Conservation (phyloP, 2,888 invertebrate genomes). For the Hesperia comma region DNA sequence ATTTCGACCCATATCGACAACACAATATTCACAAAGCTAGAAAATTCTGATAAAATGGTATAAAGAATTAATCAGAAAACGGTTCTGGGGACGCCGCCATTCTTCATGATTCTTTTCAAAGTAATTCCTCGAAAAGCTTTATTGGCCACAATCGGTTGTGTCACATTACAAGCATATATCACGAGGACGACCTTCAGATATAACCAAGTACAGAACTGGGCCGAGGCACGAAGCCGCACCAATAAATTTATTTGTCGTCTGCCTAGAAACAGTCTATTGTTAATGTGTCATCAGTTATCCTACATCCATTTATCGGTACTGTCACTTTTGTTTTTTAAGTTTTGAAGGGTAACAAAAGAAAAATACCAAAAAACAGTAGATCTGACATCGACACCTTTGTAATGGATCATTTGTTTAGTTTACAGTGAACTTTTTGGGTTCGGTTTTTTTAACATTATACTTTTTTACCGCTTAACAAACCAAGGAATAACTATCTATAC, state of each 20-base stretch:
- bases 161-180: background rate
- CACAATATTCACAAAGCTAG: background rate
- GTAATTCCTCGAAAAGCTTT: background rate
- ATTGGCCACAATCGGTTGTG: background rate
- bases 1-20: too few relatives aligned
- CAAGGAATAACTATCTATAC: too few relatives aligned
- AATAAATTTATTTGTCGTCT: slow-evolving; percentile 12
- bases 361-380: too few relatives aligned
- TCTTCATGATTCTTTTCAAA: background rate
- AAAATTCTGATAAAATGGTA: background rate
- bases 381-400: too few relatives aligned
- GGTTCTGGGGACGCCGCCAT: background rate
- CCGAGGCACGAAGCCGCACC: slow-evolving; percentile 1
- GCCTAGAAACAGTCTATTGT: slow-evolving; percentile 2
- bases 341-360: background rate
- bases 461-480: too few relatives aligned
- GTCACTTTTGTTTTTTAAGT: background rate
- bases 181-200: background rate
- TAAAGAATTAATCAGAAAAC: background rate
- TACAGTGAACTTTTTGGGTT: too few relatives aligned
- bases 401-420: too few relatives aligned
- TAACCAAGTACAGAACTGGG: slow-evolving; percentile 8
- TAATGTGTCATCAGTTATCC: slow-evolving; percentile 3
- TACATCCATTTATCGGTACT: background rate
- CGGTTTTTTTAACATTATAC: too few relatives aligned